phyloP scores from a whole-genome alignment of 2,113 vertebrate genomes.

The Ictidomys tridecemlineatus region DNA sequence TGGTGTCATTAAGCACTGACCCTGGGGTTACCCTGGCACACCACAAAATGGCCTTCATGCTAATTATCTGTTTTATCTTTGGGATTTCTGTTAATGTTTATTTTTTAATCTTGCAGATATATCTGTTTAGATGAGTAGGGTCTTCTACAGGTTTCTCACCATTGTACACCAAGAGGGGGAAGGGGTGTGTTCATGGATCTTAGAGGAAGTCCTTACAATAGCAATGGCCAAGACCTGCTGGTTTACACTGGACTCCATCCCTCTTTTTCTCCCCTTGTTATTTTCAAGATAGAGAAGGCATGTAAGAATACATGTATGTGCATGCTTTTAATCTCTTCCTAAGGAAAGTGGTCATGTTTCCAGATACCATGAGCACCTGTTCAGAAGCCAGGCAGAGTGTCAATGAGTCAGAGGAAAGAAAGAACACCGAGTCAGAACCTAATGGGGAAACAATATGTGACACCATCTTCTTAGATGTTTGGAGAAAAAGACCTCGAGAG shows the following conservation, averaged over 20 bases:
- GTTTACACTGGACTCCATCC: background rate
- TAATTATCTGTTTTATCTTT: background rate
- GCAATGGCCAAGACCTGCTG: background rate
- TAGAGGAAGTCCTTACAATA: background rate
- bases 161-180: background rate
- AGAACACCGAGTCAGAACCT: background rate
- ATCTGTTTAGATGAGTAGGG: background rate
- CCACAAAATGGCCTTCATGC: background rate
- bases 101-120: background rate
- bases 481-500: background rate
- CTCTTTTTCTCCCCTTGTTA: background rate
- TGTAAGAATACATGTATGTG: too few relatives aligned
- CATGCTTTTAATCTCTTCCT: background rate
- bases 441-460: background rate
- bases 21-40: background rate
- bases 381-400: background rate
- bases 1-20: background rate
- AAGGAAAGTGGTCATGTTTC: conserved; percentile 13
- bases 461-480: background rate
- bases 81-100: background rate
- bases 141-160: background rate
- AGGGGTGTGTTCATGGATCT: background rate
- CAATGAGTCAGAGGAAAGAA: background rate
- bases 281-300: background rate
- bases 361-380: background rate